Evolutionary conservation across 2,797 vertebrate genomes (phyloP).

Genomic region (Mormyrus hasselquistii): DNA sequence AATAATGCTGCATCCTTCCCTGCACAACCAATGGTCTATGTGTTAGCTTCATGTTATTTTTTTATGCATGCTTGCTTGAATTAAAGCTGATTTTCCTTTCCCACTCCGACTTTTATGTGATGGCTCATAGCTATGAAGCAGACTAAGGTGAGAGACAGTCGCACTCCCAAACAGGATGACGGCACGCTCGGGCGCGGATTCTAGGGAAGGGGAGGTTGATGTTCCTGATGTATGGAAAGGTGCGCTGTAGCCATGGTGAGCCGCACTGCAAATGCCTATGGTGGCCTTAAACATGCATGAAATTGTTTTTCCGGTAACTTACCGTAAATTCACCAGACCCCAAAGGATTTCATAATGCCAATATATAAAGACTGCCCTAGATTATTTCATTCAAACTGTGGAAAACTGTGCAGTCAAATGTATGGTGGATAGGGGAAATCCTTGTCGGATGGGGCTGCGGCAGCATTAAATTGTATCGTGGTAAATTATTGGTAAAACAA

Average conservation of each 20-base stretch:
- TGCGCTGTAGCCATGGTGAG: constrained; percentile 15
- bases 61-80: not conserved
- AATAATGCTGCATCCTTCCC: not conserved
- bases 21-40: not conserved
- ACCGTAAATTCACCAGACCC: not conserved
- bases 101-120: not conserved
- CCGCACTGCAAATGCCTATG: not conserved
- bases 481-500: not conserved
- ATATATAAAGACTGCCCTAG: not conserved
- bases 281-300: not conserved
- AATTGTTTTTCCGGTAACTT: not conserved
- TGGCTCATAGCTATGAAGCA: not conserved
- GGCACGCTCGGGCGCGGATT: no score
- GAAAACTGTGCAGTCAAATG: not conserved
- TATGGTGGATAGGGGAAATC: not conserved
- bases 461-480: not conserved
- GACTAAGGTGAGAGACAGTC: not conserved
- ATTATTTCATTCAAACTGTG: not conserved
- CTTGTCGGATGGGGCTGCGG: not conserved
- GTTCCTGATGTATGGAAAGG: not conserved
- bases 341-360: constrained; percentile 1
- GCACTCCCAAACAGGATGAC: not conserved
- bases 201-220: not conserved
- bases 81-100: constrained; percentile 6
- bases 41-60: not conserved